Evolutionary conservation across 2,113 vertebrate genomes (phyloP).

Genomic region (Channa maculata): DNA sequence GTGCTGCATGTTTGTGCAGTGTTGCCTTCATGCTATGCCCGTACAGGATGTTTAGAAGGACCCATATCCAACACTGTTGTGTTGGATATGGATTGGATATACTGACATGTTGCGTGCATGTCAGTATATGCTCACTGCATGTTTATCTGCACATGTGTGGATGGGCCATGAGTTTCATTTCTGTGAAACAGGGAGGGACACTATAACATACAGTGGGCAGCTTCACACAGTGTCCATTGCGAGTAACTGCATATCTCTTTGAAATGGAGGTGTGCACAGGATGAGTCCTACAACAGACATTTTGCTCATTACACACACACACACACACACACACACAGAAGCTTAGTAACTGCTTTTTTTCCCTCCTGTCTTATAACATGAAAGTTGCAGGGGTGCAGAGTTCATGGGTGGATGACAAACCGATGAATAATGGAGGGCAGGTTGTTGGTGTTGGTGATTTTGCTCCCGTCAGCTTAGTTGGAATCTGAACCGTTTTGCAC

Average conservation of each 20-base stretch:
- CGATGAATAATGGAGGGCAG: not conserved
- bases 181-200: slow-evolving; percentile 56
- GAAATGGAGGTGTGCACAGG: too few relatives aligned
- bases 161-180: slow-evolving; percentile 71
- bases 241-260: too few relatives aligned
- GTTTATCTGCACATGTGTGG: not conserved
- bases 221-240: too few relatives aligned
- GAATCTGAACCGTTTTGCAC: too few relatives aligned
- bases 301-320: too few relatives aligned
- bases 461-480: too few relatives aligned
- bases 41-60: not conserved
- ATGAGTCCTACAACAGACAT: too few relatives aligned
- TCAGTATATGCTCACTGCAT: not conserved
- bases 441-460: too few relatives aligned
- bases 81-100: too few relatives aligned
- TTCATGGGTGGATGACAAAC: not conserved
- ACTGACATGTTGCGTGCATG: not conserved
- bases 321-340: too few relatives aligned
- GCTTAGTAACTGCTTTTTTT: too few relatives aligned
- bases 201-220: not conserved
- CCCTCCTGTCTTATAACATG: too few relatives aligned
- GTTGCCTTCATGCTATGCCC: not conserved
- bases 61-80: not conserved
- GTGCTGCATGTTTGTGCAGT: not conserved
- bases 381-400: not conserved